Percentiles rank a stretch among this genome's conserved stretches.
These are phyloP conservation scores for Osmerus eperlanus DNA, from an alignment of 2,113 vertebrate genomes.

Conservation along the genomic window DNA sequence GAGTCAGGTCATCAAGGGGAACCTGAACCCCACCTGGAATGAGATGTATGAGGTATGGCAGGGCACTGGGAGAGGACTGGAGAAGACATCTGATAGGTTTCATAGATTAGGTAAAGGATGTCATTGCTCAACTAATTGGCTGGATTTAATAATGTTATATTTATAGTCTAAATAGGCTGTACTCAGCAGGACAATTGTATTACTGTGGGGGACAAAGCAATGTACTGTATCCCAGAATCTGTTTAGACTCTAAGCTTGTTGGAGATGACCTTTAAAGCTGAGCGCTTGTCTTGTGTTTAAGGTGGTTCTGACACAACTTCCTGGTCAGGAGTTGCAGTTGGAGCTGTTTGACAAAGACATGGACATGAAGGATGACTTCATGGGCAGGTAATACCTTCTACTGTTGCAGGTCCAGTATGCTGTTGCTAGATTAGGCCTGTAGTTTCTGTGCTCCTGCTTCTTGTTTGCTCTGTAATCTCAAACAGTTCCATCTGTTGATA, in stretches of 20 bases:
- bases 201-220: too few relatives aligned
- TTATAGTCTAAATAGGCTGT: too few relatives aligned
- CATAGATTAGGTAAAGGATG: background rate
- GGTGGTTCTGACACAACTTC: slow-evolving; percentile 80
- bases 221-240: too few relatives aligned
- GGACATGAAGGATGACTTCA: slow-evolving; percentile 87
- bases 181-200: too few relatives aligned
- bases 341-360: slow-evolving; percentile 89
- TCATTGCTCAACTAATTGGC: background rate
- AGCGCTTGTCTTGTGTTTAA: slow-evolving; percentile 39
- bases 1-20: slow-evolving; percentile 77
- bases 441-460: background rate
- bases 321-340: slow-evolving; percentile 82
- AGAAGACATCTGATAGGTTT: background rate
- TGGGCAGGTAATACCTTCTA: slow-evolving; percentile 77
- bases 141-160: too few relatives aligned
- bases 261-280: background rate
- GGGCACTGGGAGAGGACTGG: background rate
- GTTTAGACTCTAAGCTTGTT: too few relatives aligned
- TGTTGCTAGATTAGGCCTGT: background rate
- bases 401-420: background rate
- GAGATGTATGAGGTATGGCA: slow-evolving; percentile 87
- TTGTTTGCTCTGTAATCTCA: slow-evolving; percentile 8
- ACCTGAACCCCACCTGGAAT: slow-evolving; percentile 88
- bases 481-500: slow-evolving; percentile 5